A percentile compares a stretch with the other conserved stretches of the same genome.
phyloP scores from a whole-genome alignment of 2,888 invertebrate species.

The Eilema sororculum region DNA sequence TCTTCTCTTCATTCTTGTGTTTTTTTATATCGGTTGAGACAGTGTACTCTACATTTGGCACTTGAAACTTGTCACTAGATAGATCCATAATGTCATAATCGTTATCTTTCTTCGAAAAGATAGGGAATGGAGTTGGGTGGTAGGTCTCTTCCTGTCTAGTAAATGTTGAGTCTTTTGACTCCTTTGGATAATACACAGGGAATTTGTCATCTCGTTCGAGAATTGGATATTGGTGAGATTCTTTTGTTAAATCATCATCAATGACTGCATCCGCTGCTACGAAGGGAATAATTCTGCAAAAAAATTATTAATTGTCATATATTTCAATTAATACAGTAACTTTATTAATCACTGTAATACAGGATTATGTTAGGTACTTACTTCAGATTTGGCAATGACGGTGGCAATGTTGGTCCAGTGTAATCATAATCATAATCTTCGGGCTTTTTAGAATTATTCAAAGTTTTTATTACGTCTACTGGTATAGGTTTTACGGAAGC shows the following conservation, averaged over 20 bases:
- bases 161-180: conserved; percentile 62
- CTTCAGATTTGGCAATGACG: conserved; percentile 94
- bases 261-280: conserved; percentile 94
- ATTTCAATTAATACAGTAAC: not conserved
- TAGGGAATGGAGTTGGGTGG: conserved; percentile 75
- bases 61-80: conserved; percentile 57
- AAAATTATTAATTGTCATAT: not conserved
- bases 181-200: conserved; percentile 75
- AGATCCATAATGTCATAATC: conserved; percentile 49
- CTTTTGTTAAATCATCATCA: conserved; percentile 82
- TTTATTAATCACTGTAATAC: not conserved
- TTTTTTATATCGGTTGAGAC: conserved; percentile 63
- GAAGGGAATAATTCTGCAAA: conserved; percentile 94
- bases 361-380: conserved; percentile 67
- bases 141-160: conserved; percentile 70
- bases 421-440: conserved; percentile 91
- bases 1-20: conserved; percentile 50
- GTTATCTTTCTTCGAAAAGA: conserved; percentile 69
- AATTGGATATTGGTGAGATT: conserved; percentile 67
- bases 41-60: conserved; percentile 59
- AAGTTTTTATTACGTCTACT: conserved; percentile 70
- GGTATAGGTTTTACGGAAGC: conserved; percentile 68
- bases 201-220: conserved; percentile 78
- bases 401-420: conserved; percentile 91
- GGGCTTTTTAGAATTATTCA: conserved; percentile 85